Evolutionary conservation across 2,888 invertebrate species (phyloP).

Genomic region (Calliopum simillimum): DNA sequence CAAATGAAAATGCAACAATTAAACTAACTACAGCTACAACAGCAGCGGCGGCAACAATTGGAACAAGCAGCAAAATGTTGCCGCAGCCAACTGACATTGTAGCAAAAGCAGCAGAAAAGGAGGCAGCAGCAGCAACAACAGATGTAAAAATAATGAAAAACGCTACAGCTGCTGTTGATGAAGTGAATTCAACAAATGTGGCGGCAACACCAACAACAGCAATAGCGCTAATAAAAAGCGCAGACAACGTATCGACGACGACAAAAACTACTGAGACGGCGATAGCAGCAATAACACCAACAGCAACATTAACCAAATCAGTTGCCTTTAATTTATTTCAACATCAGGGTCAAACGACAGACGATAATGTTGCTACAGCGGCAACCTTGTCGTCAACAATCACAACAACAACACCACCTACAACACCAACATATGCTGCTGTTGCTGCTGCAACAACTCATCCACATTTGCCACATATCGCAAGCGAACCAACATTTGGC

Average conservation of each 20-base stretch:
- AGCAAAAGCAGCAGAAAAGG: conserved; percentile 36
- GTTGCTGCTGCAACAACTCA: conserved; percentile 14
- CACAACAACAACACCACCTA: conserved; percentile 15
- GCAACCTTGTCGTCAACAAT: conserved; percentile 8
- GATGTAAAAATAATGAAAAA: conserved; percentile 38
- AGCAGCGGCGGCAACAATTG: conserved; percentile 23
- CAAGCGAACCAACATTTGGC: conserved; percentile 53
- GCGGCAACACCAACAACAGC: conserved; percentile 40
- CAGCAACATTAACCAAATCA: conserved; percentile 43
- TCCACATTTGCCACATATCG: conserved; percentile 45
- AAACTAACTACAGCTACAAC: too few species aligned
- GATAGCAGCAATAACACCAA: conserved; percentile 26
- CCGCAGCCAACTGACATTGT: conserved; percentile 41
- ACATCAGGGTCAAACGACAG: conserved; percentile 11
- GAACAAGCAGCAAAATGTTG: conserved; percentile 37
- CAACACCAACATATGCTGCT: conserved; percentile 22
- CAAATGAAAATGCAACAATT: conserved; percentile 47
- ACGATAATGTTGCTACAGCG: conserved; percentile 1
- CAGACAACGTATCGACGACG: conserved; percentile 44
- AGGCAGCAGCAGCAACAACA: conserved; percentile 22
- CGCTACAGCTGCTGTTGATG: conserved; percentile 12
- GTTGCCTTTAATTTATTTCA: conserved; percentile 24
- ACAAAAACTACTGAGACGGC: conserved; percentile 37
- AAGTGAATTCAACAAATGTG: conserved; percentile 33
- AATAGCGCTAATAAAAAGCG: conserved; percentile 36